Base-by-base conservation (phyloP, 2,113 vertebrate genomes). In the Ciconia maguari region DNA sequence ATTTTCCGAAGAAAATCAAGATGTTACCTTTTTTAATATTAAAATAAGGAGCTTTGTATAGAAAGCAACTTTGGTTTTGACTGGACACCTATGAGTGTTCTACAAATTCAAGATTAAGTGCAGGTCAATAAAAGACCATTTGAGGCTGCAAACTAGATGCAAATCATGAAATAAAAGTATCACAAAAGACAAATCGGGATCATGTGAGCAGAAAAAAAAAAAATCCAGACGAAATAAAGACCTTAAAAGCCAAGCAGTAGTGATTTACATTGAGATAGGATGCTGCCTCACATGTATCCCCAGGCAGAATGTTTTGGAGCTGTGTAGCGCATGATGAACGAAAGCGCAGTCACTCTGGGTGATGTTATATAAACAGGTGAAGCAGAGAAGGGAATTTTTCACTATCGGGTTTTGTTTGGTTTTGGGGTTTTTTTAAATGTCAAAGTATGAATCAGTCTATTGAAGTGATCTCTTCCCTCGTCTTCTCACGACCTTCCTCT, bases 401-500 rank as follows among this genome's bases (percentile, higher is more conserved):
- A 11, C 13, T 52, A 4, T 5, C 30, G 32, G 7, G 5, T 26
- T 41, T 27, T 13, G 10, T 16, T 42, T 18, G 0, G 2, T 51
- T 58, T n/a, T 26, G n/a, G 38, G 38, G 38, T 80, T 75, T 71
- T 68, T n/a, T 52, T 32, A 9, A 68, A 83, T 62, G 17, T 68
- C 9, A 60, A 16, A 32, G 9, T 82, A 27, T 42, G 34, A 71
- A 46, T 88, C 42, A 29, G 9, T 19, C 42, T 82, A 6, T 11
- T 68, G 75, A 74, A 70, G 29, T n/a, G 62, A 42, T 79, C 26
- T 26, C 41, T 76, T 77, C 34, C 26, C 27, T 38, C 48, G 9
- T 16, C 38, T 90, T 76, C 71, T 76, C 52, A 61, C 1, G 2
- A 32, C 18, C 4, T 90, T 60, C 18, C 55, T 9, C 69, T 76